A percentile compares a stretch with the other conserved stretches of the same genome.
phyloP scores from a whole-genome alignment of 1,140 invertebrate genomes.

The Penaeus indicus region DNA sequence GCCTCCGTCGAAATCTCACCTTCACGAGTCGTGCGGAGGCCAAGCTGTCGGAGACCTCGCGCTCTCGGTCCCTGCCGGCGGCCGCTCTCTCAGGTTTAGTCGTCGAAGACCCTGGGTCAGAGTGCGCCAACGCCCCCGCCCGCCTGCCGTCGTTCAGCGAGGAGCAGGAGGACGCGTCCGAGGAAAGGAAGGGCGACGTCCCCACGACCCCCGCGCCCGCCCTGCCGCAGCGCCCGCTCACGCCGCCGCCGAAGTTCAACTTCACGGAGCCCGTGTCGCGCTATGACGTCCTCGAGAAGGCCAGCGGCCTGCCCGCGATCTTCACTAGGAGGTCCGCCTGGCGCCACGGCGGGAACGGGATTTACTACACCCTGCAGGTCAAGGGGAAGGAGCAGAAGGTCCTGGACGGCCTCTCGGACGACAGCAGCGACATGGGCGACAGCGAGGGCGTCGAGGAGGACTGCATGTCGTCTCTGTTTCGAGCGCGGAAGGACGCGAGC shows the following conservation, averaged over 20 bases:
- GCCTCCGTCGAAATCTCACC: not conserved
- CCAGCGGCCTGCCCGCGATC: too few relatives aligned
- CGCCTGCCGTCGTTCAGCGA: too few relatives aligned
- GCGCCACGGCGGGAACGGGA: constrained; percentile 1
- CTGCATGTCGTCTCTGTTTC: too few relatives aligned
- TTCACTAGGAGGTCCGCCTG: not conserved
- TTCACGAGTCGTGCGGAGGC: not conserved
- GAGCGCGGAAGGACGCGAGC: too few relatives aligned
- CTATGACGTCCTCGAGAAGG: too few relatives aligned
- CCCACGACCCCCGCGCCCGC: not conserved
- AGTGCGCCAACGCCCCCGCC: not conserved
- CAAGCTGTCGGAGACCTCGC: not conserved
- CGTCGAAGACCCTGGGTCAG: constrained; percentile 33
- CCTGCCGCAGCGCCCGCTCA: not conserved
- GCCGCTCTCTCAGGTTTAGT: constrained; percentile 32
- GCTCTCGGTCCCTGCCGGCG: not conserved
- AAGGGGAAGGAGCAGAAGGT: not conserved
- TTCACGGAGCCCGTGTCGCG: not conserved
- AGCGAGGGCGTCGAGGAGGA: too few relatives aligned
- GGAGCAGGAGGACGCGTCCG: too few relatives aligned
- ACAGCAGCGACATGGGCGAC: too few relatives aligned
- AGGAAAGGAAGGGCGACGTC: not conserved
- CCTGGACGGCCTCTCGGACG: too few relatives aligned
- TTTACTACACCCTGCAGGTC: constrained; percentile 16
- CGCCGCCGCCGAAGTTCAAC: not conserved